Evolutionary conservation across 1,140 invertebrate species (phyloP), one percentile per base, ranked within the genome.

Genomic region (Drosophila azteca): DNA sequence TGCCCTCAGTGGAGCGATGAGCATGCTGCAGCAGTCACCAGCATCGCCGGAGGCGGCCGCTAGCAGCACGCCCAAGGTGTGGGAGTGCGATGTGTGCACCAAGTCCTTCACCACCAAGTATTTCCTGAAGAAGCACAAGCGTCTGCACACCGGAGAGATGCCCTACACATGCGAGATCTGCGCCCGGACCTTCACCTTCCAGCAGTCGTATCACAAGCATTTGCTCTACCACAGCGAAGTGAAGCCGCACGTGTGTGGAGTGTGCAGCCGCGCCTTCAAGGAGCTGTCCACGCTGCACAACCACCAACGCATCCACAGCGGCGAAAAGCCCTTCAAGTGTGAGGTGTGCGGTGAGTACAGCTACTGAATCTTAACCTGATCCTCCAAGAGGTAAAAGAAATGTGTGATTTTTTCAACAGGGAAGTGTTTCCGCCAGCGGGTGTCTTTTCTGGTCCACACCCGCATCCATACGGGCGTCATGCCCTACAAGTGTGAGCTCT

Each of bases 191-290:
- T 98, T 98, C 92, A 97, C 96, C 22, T 97, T 97, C 91, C 96
- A 97, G 92, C 97, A 98, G 77, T 97, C 97, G 2, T 97, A 97
- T 90, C 97, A 98, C 90, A 97, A 97, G 83, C 97, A 98, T 92
- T 94, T 96, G 78, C 93, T 96, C 11, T 97, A 97, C 84, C 96
- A 96, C 84, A 97, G 95, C 59, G 95, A 97, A 82, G 96, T 97
- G 72, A 97, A 97, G 80, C 96, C 96, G 2, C 96, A 97, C 79
- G 93, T 93, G 6, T 97, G 96, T 85, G 92, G 85, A 11, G 95
- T 95, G 77, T 98, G 97, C 92, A 96, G 96, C 0, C 93, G 96
- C 72, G 94, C 95, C 6, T 97, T 97, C 90, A 97, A 97, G 90
- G 96, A 97, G 92, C 93, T 97, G n/a, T 97, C 96, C 3, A 97